Conservation (phyloP, 2,797 vertebrate genomes). For the Monodelphis domestica region DNA sequence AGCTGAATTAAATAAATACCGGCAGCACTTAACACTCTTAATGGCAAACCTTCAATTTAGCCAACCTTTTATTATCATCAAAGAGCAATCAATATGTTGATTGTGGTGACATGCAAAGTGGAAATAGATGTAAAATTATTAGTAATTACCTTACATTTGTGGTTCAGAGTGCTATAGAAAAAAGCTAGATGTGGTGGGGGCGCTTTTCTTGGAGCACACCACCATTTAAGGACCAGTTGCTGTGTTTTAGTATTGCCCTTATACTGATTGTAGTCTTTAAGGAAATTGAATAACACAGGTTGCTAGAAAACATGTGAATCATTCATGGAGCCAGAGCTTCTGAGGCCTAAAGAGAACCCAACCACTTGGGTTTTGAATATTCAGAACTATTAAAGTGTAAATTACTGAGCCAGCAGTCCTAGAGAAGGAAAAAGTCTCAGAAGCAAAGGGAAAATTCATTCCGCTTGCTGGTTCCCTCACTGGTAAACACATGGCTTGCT, state of each 20-base stretch:
- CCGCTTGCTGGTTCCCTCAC: background rate
- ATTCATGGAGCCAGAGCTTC: conserved; percentile 64
- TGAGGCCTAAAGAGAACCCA: conserved; percentile 50
- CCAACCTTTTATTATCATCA: conserved; percentile 79
- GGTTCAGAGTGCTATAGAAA: conserved; percentile 57
- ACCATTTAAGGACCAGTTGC: conserved; percentile 43
- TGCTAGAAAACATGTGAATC: conserved; percentile 74
- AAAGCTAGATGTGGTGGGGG: conserved; percentile 47
- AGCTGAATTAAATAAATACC: conserved; percentile 77
- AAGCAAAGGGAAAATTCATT: conserved; percentile 24
- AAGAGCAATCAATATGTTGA: conserved; percentile 81
- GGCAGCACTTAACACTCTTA: conserved; percentile 69
- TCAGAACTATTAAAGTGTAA: conserved; percentile 60
- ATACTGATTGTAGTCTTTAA: conserved; percentile 75
- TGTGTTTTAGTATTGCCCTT: conserved; percentile 31
- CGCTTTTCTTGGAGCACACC: conserved; percentile 27
- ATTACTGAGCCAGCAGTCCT: conserved; percentile 51
- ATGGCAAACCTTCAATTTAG: conserved; percentile 76
- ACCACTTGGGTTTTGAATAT: conserved; percentile 70
- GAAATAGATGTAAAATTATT: conserved; percentile 68
- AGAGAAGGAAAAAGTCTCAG: conserved; percentile 18
- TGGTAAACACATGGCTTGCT: background rate
- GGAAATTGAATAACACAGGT: conserved; percentile 73
- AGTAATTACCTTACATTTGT: conserved; percentile 74
- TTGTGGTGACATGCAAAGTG: conserved; percentile 75